Base-by-base conservation (phyloP, 2,888 invertebrate species). In the Drosophila prolongata region DNA sequence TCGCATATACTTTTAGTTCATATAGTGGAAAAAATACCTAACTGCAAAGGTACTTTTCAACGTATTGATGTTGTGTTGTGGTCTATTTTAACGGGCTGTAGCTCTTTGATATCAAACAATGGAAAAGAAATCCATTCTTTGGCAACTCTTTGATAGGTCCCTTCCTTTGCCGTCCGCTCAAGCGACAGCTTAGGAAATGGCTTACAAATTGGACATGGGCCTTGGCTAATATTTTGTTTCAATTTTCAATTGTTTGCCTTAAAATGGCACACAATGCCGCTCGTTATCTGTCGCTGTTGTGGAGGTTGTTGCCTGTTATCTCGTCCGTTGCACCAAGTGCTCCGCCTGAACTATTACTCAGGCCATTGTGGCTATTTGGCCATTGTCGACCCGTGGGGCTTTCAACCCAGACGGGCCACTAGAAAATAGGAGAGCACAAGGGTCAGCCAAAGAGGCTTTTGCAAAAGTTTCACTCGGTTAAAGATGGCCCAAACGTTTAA, bases 241-340 rank as follows among this genome's bases (percentile, higher is more conserved):
- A 69, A 73, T 80, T 73, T 49, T 50, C 61, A 80, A 86, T 83
- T 83, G 78, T 68, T 78, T 61, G 57, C 65, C 34, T 14, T 46
- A 71, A 83, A 49, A 64, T 64, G 76, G 56, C 64, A 16, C 49
- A 75, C 78, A 78, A 76, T 72, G 66, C 34, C 54, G 50, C 52
- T 54, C 74, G 70, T 59, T 74, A 68, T 68, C 71, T 46, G 43
- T 38, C 37, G 47, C 69, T 80, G 55, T 40, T 16, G 49, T 27
- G 49, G 34, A 49, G 56, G 61, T 49, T 42, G 46, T 55, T 52
- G 40, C 42, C 44, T 52, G 64, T 64, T 82, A 64, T 74, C 71
- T 66, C 30, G 30, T 44, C 60, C 50, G 55, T 27, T 53, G 54
- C 71, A 47, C 67, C 62, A 73, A 76, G 69, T 76, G 58, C 69